Conservation (phyloP, 2,113 vertebrate genomes). For the Amazona vittata region DNA sequence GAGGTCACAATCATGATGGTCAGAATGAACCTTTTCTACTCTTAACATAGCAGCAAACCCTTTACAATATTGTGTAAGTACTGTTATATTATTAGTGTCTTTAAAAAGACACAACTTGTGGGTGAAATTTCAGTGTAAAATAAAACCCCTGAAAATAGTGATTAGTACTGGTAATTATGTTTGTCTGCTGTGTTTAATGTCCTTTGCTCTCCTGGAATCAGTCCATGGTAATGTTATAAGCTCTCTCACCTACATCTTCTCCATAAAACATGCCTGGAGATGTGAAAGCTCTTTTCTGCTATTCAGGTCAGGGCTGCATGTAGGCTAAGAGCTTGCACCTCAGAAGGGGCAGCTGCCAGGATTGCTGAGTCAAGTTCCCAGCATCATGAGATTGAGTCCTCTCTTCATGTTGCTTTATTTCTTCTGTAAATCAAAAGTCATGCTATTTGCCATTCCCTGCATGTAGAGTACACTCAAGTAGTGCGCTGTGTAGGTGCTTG, state of each 20-base stretch:
- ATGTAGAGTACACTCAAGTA: not conserved
- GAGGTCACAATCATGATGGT: not conserved
- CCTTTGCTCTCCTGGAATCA: not conserved
- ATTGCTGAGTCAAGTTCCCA: not conserved
- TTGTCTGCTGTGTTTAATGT: not conserved
- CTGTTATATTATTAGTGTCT: not conserved
- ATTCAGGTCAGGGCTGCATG: not conserved
- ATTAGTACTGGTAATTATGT: not conserved
- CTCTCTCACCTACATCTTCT: not conserved
- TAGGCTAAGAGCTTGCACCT: not conserved
- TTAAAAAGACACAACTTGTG: not conserved
- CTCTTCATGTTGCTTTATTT: not conserved
- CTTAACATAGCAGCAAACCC: not conserved
- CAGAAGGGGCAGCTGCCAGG: rapidly evolving
- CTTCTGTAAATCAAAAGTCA: not conserved
- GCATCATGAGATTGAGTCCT: not conserved
- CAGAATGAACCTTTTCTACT: not conserved
- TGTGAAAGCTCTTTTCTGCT: not conserved
- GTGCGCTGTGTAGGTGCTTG: not conserved
- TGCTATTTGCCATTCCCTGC: not conserved
- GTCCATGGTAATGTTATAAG: rapidly evolving
- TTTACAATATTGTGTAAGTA: not conserved
- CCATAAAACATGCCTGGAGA: not conserved
- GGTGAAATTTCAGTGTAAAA: not conserved
- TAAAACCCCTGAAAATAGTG: not conserved